These are phyloP conservation scores for Pseudococcus longispinus DNA, from an alignment of 2,888 invertebrate species.

Conservation along the genomic window DNA sequence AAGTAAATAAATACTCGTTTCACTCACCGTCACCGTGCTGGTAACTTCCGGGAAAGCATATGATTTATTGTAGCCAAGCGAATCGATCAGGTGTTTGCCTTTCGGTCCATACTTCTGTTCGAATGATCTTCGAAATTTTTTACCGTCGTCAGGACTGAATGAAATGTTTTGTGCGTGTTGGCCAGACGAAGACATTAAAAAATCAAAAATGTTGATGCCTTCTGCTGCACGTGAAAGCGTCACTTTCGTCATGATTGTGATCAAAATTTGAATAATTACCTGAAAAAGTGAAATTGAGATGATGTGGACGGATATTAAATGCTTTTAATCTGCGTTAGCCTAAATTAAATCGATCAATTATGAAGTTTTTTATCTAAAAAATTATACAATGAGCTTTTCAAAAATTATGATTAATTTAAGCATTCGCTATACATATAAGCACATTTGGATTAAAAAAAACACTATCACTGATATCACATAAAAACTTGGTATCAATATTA, in stretches of 20 bases:
- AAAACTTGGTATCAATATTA: too few relatives aligned
- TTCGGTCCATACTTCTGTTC: slow-evolving; percentile 61
- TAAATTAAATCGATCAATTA: too few relatives aligned
- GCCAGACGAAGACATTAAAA: slow-evolving; percentile 27
- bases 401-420: too few relatives aligned
- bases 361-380: too few relatives aligned
- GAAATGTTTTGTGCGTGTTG: slow-evolving; percentile 56
- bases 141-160: slow-evolving; percentile 60
- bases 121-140: slow-evolving; percentile 59
- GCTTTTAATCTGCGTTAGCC: background rate
- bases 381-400: too few relatives aligned
- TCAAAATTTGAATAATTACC: slow-evolving; percentile 17
- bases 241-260: background rate
- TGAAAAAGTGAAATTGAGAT: background rate
- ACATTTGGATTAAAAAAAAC: too few relatives aligned
- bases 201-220: slow-evolving; percentile 48
- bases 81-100: slow-evolving; percentile 61
- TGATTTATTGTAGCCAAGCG: slow-evolving; percentile 59
- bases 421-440: too few relatives aligned
- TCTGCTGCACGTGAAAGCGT: slow-evolving; percentile 36
- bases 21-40: background rate
- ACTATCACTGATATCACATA: too few relatives aligned
- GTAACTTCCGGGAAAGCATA: slow-evolving; percentile 14
- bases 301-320: background rate
- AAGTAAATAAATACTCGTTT: background rate